Evolutionary conservation across 1,140 invertebrate species (phyloP), one percentile per base, ranked within the genome.

Genomic region (Megathymus violae): DNA sequence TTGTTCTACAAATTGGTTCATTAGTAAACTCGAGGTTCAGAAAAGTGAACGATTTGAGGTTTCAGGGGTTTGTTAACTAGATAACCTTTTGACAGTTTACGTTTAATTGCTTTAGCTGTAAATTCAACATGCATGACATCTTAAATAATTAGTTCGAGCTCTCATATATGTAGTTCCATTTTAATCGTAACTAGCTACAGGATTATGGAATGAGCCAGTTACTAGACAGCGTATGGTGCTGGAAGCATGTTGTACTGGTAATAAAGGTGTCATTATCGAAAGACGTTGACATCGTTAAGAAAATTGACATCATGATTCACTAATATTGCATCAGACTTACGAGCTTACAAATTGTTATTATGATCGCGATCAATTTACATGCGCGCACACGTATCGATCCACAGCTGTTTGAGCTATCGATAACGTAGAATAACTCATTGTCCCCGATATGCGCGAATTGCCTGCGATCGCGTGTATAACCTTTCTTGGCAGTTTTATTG

Each of bases 331-430:
- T 88, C 81, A 82, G 67, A 56, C 67, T n/a, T 62, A 62, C 64
- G 58, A 65, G 52, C 62, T 70, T 70, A 78, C 73, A 73, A 79
- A 85, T 80, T n/a, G n/a, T n/a, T 81, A 78, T 48, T 48, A 48
- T 47, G 19, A 47, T 14, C 27, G 19, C 74, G 78, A 81, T 82
- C 67, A 76, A 75, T 68, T 67, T 69, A 76, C 69, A 62, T 62
- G 60, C 62, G 66, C 65, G 63, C 25, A 44, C 71, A 64, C 63
- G 68, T 48, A 63, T 71, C 27, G 40, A 64, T 63, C 46, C 65
- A 69, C 81, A 84, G 82, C 82, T 87, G 83, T 82, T 75, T 80
- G 80, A 82, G 74, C 80, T 78, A 74, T 82, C 64, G 81, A 82
- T 85, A 84, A 69, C 66, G 62, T 62, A 66, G 62, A 74, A 74